phyloP scores from a whole-genome alignment of 1,140 invertebrate genomes.

The Drosophila kurseongensis region DNA sequence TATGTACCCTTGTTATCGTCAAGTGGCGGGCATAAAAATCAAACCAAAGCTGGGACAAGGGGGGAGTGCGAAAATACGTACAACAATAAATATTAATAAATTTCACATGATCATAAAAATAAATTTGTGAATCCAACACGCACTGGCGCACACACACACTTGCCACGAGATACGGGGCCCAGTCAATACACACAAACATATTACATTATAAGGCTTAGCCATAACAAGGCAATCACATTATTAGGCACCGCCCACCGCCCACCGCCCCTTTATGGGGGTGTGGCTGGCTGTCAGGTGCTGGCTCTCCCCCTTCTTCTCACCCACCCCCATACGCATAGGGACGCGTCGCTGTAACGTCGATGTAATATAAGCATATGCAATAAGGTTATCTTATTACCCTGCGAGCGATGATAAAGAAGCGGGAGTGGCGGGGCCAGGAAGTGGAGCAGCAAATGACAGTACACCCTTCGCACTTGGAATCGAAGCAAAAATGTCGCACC shows the following conservation, averaged over 20 bases:
- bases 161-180: neutral
- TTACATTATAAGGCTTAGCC: slow-evolving; percentile 83
- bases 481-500: slow-evolving; percentile 69
- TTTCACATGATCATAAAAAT: slow-evolving; percentile 83
- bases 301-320: neutral
- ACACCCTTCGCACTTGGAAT: slow-evolving; percentile 47
- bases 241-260: slow-evolving; percentile 66
- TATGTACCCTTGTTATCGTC: slow-evolving; percentile 1
- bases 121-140: slow-evolving; percentile 80
- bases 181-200: slow-evolving; percentile 58
- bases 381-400: slow-evolving; percentile 81
- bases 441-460: slow-evolving; percentile 39
- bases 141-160: slow-evolving; percentile 37
- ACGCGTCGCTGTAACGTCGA: slow-evolving; percentile 43
- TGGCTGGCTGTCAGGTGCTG: slow-evolving; percentile 36
- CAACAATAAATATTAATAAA: slow-evolving; percentile 83
- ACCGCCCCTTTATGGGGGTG: slow-evolving; percentile 15
- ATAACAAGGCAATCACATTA: slow-evolving; percentile 83
- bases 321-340: slow-evolving; percentile 12
- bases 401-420: slow-evolving; percentile 33
- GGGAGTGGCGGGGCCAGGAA: slow-evolving; percentile 1
- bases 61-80: slow-evolving; percentile 53
- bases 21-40: slow-evolving; percentile 18
- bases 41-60: slow-evolving; percentile 19
- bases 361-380: slow-evolving; percentile 82